Percentiles rank a stretch among this genome's conserved stretches.
Evolutionary conservation across 1,140 invertebrate genomes (phyloP).

Genomic region (Campodea augens): DNA sequence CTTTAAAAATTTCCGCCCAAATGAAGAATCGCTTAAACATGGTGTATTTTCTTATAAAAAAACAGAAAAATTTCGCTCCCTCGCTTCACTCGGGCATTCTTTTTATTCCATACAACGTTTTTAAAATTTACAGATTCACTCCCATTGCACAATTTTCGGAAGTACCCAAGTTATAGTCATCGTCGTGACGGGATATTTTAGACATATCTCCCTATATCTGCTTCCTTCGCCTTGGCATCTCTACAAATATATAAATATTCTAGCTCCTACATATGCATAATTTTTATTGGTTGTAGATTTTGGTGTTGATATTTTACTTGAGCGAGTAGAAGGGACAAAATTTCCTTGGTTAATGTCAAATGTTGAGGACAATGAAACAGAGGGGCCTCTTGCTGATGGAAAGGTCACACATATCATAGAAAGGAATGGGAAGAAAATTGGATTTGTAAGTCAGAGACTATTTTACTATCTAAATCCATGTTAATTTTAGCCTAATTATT

Average conservation of each 20-base stretch:
- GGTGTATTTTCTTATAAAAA: too few species aligned
- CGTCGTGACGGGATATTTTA: too few species aligned
- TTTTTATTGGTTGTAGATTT: constrained; percentile 44
- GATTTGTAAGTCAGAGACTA: constrained; percentile 26
- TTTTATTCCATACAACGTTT: too few species aligned
- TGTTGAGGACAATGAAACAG: constrained; percentile 70
- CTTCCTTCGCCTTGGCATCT: background rate
- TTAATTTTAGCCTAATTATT: background rate
- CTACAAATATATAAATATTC: constrained; percentile 1
- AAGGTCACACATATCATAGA: constrained; percentile 55
- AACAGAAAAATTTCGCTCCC: too few species aligned
- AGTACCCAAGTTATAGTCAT: too few species aligned
- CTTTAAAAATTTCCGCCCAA: too few species aligned
- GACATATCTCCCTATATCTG: too few species aligned
- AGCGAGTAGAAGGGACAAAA: constrained; percentile 48
- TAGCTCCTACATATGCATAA: background rate
- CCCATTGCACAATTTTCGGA: too few species aligned
- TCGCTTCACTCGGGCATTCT: too few species aligned
- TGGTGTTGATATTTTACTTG: constrained; percentile 61
- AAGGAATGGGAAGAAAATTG: constrained; percentile 55
- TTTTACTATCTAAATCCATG: constrained; percentile 1
- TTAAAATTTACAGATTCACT: too few species aligned
- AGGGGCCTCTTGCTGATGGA: constrained; percentile 59
- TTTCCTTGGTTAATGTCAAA: constrained; percentile 88
- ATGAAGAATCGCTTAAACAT: too few species aligned